Conservation (phyloP, 1,140 invertebrate genomes). For the Brachionus sp. region DNA sequence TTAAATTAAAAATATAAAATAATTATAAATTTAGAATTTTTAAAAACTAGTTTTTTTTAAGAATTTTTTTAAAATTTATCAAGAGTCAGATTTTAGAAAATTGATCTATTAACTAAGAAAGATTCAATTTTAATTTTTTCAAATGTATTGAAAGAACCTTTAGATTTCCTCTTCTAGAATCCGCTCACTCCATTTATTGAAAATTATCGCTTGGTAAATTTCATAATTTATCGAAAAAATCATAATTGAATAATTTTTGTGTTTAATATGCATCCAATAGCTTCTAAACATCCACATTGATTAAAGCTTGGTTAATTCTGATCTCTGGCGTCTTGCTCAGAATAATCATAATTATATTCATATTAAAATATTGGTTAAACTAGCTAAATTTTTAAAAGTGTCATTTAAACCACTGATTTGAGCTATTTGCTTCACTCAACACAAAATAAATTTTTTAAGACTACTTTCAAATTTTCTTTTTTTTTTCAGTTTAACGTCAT, state of each 20-base stretch:
- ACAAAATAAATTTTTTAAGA: neutral
- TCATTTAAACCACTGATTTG: neutral
- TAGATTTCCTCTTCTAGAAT: neutral
- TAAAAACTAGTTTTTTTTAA: too few relatives aligned
- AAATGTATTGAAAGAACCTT: neutral
- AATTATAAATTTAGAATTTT: too few relatives aligned
- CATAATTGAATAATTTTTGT: neutral
- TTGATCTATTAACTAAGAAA: too few relatives aligned
- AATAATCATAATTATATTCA: neutral
- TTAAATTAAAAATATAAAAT: too few relatives aligned
- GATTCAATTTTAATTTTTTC: too few relatives aligned
- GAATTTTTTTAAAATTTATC: too few relatives aligned
- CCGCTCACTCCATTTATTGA: neutral
- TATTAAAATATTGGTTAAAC: neutral
- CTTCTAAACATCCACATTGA: neutral
- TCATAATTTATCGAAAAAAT: conserved; percentile 5
- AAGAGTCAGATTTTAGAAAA: too few relatives aligned
- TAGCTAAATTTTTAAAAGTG: neutral
- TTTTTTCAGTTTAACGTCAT: neutral
- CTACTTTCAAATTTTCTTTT: neutral
- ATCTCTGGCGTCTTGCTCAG: neutral
- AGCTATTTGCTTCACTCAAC: neutral
- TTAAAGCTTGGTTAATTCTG: neutral
- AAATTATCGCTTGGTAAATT: neutral
- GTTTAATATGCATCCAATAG: neutral